Percentiles rank a stretch among this genome's conserved stretches.
Conservation (phyloP, 2,113 vertebrate species). For the Ophiodon elongatus region DNA sequence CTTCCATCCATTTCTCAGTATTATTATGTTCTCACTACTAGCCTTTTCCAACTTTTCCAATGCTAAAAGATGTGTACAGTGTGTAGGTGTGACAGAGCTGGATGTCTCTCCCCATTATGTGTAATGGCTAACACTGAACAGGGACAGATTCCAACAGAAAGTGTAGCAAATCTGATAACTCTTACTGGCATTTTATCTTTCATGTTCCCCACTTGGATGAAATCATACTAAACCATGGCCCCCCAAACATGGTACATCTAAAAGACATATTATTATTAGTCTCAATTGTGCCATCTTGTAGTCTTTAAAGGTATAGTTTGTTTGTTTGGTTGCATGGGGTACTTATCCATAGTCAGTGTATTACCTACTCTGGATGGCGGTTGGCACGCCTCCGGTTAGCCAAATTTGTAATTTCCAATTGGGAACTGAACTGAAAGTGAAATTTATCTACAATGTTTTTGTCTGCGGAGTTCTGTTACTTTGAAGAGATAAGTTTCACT, state of each 20-base stretch:
- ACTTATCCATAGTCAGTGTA: background rate
- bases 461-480: too few species aligned
- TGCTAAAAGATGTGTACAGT: too few species aligned
- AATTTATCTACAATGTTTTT: background rate
- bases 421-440: background rate
- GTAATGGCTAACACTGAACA: background rate
- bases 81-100: background rate
- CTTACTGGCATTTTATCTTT: background rate
- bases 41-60: background rate
- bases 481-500: too few species aligned
- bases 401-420: background rate
- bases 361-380: background rate
- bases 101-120: too few species aligned
- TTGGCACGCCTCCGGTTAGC: background rate
- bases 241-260: background rate
- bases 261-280: background rate
- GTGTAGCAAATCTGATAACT: background rate
- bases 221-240: background rate
- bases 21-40: too few species aligned
- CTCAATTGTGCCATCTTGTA: background rate
- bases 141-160: background rate
- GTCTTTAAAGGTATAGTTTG: background rate
- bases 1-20: background rate
- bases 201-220: background rate
- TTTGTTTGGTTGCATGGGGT: background rate